These are phyloP conservation scores for Lymantria dispar DNA, from an alignment of 2,888 invertebrate species.

Conservation along the genomic window DNA sequence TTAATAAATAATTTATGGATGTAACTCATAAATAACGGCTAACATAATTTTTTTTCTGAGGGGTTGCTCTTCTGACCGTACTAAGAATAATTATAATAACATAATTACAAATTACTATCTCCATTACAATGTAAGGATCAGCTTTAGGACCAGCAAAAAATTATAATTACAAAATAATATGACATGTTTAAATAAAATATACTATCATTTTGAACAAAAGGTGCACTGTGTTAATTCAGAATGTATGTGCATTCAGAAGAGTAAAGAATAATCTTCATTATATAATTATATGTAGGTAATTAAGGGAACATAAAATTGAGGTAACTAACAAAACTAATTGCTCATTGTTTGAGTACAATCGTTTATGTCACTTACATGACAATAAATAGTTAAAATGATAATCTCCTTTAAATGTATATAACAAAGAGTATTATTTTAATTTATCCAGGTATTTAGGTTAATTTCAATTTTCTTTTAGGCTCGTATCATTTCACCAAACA, in stretches of 20 bases:
- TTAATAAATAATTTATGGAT: too few species aligned
- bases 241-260: not conserved
- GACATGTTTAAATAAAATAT: too few species aligned
- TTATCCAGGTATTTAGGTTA: not conserved
- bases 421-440: not conserved
- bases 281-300: not conserved
- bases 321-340: conserved; percentile 1
- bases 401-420: not conserved
- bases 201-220: too few species aligned
- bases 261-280: not conserved
- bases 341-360: conserved; percentile 1
- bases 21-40: too few species aligned
- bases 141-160: too few species aligned
- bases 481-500: not conserved
- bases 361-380: not conserved
- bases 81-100: too few species aligned
- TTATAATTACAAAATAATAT: too few species aligned
- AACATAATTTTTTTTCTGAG: too few species aligned
- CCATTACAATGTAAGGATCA: too few species aligned
- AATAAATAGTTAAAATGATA: conserved; percentile 3
- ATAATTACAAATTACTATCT: too few species aligned
- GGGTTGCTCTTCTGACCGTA: too few species aligned
- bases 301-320: conserved; percentile 4
- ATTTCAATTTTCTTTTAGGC: not conserved
- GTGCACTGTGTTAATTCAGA: too few species aligned